These are phyloP conservation scores for Leptoclinus maculatus DNA, from an alignment of 2,797 vertebrate genomes.

Conservation along the genomic window DNA sequence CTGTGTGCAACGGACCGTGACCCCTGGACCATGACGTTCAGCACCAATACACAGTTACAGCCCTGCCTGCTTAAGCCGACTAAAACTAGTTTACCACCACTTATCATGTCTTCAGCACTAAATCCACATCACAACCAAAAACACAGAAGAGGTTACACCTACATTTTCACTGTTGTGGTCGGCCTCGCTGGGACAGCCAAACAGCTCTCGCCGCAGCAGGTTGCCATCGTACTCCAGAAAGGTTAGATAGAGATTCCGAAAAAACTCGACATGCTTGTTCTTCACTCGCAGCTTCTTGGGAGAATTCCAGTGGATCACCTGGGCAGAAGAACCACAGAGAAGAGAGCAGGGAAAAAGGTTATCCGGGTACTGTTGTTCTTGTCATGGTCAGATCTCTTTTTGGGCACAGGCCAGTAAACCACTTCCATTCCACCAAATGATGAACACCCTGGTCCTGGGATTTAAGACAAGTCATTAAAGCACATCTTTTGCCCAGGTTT, in stretches of 20 bases:
- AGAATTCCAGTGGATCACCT: slow-evolving; percentile 99
- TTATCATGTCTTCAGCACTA: background rate
- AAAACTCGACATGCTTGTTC: slow-evolving; percentile 99
- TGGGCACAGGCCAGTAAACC: background rate
- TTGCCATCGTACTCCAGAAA: slow-evolving; percentile 98
- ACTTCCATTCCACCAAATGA: background rate
- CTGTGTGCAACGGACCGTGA: too few relatives aligned
- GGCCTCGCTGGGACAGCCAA: slow-evolving; percentile 94
- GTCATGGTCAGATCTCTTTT: background rate
- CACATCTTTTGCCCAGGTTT: background rate
- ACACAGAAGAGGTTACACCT: slow-evolving; percentile 64
- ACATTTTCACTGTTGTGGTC: slow-evolving; percentile 97
- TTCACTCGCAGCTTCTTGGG: slow-evolving; percentile 98
- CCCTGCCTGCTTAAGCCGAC: too few relatives aligned
- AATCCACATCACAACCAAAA: background rate
- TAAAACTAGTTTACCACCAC: background rate
- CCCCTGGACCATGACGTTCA: too few relatives aligned
- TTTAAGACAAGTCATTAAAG: background rate
- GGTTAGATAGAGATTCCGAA: slow-evolving; percentile 96
- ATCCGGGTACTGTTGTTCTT: background rate
- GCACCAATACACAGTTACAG: background rate
- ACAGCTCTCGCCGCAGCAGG: slow-evolving; percentile 92
- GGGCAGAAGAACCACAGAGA: slow-evolving; percentile 19
- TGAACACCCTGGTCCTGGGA: background rate
- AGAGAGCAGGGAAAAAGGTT: too few relatives aligned